Conservation (phyloP, 2,888 invertebrate species). For the Aelia acuminata region DNA sequence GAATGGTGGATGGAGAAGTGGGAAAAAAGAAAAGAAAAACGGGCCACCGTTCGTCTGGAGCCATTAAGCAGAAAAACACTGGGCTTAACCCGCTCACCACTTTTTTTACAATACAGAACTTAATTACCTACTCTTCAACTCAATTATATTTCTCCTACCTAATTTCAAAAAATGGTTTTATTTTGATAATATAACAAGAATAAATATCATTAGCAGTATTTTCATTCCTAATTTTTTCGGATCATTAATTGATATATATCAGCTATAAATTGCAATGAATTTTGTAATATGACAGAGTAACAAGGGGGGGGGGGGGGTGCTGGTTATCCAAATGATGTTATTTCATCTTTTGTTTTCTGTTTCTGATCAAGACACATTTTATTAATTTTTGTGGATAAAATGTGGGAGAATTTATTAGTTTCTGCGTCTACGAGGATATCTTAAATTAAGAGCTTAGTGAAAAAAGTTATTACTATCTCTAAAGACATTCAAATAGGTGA, state of each 20-base stretch:
- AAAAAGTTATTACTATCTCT: no score
- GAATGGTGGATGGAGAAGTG: not conserved
- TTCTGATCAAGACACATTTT: no score
- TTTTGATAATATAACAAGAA: not conserved
- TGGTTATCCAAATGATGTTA: no score
- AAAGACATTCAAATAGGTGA: no score
- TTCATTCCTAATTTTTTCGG: not conserved
- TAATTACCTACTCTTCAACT: constrained; percentile 1
- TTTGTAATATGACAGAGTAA: no score
- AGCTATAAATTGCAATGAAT: no score
- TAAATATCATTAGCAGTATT: not conserved
- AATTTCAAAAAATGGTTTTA: not conserved
- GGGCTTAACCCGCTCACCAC: not conserved
- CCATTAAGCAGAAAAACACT: not conserved
- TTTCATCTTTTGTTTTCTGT: no score
- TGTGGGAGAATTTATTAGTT: no score
- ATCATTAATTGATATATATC: not conserved
- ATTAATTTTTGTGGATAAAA: no score
- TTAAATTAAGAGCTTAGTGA: no score
- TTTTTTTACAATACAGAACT: not conserved
- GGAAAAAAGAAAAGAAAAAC: not conserved
- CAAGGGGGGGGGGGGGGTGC: no score
- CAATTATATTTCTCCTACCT: constrained; percentile 5
- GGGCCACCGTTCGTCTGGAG: not conserved
- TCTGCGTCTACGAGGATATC: no score